Base-by-base conservation (phyloP, 2,888 invertebrate genomes). In the Meandrusa payeni region DNA sequence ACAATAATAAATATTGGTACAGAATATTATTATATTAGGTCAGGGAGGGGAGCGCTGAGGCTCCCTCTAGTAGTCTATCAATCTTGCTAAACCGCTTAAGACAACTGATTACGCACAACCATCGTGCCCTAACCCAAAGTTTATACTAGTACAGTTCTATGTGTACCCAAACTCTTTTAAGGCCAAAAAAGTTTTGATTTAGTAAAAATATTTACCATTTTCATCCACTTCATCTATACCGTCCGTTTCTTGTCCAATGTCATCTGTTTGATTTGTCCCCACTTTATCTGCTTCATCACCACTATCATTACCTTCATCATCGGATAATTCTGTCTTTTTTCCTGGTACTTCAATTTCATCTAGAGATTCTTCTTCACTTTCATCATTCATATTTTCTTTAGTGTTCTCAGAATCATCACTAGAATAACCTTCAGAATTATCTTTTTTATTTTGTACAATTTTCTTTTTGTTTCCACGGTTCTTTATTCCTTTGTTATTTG, bases 361-460 rank as follows among this genome's bases (percentile, higher is more conserved):
- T 50, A 80, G 31, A 58, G 64, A 79, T 20, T 75, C 71, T 39
- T 77, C 66, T 47, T 70, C 60, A 38, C 50, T 42, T 28, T 47
- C 39, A 20, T 48, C 50, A 26, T 52, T 44, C 5, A 29, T 33
- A 28, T 32, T 34, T 15, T 41, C 42, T 32, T 32, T 39, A 29
- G 4, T 36, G 19, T 43, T 47, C 7, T 47, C 45, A 41, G 52
- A 39, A 23, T 56, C 36, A 48, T 70, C 79, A 55, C 74, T 76
- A 11, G 85, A 56, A 62, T 89, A 61, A 47, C 88, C 66, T 73
- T 88, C 69, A 54, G 80, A 81, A 3, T 79, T 76, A 39, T 81
- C 81, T 54, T 74, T 76, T 27, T 48, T 59, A 57, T 11, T 40
- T 29, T 39, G 54, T 44, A 33, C 43, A 17, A 43, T 57, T 49